Conservation (phyloP, 2,797 vertebrate genomes). For the Tenualosa thibaudeaui region DNA sequence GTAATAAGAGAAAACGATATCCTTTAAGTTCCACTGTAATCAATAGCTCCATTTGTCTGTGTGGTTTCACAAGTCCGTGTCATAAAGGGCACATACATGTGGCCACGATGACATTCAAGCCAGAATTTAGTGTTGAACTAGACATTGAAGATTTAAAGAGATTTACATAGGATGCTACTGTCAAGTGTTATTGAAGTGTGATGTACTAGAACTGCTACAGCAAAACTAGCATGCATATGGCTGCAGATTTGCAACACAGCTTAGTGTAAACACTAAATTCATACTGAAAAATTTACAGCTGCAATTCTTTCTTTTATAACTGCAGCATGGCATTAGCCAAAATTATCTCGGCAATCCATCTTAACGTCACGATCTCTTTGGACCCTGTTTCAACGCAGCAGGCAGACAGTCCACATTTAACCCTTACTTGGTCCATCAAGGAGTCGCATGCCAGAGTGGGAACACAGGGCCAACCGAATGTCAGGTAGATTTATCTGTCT, state of each 20-base stretch:
- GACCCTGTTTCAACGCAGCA: slow-evolving; percentile 3
- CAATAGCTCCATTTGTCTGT: neutral
- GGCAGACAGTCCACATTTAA: slow-evolving; percentile 14
- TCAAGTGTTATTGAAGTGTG: neutral
- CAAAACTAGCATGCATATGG: too few relatives aligned
- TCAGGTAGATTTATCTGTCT: slow-evolving; percentile 45
- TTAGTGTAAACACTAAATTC: neutral
- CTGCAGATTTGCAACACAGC: neutral
- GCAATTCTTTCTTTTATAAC: neutral
- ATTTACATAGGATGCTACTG: neutral
- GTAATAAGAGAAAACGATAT: neutral
- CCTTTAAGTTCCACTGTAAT: neutral
- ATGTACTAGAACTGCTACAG: neutral
- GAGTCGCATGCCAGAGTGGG: slow-evolving; percentile 30
- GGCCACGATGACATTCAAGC: neutral
- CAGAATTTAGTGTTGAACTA: neutral
- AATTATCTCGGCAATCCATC: neutral
- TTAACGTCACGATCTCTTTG: neutral
- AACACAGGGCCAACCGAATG: slow-evolving; percentile 36
- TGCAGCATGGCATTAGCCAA: neutral
- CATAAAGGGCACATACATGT: neutral
- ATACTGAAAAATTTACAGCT: neutral
- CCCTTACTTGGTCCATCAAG: neutral
- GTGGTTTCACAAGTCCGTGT: neutral
- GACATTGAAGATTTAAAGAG: neutral